phyloP scores from a whole-genome alignment of 1,140 invertebrate species.

The Drosophila tristis region DNA sequence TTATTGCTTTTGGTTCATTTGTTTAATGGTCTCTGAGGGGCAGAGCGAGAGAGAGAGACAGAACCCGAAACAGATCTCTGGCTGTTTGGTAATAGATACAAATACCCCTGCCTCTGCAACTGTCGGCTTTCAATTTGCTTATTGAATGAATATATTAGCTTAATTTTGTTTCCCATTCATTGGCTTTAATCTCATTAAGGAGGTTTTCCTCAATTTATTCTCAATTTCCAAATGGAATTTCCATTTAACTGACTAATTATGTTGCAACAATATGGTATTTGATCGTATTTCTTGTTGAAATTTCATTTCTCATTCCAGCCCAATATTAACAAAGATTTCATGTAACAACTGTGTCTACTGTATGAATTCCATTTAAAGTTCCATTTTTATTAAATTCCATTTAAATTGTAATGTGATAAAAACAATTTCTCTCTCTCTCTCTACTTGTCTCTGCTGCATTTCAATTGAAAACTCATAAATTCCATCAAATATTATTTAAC shows the following conservation, averaged over 20 bases:
- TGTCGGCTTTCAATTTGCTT: constrained; percentile 30
- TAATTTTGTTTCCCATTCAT: constrained; percentile 41
- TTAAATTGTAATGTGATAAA: constrained; percentile 16
- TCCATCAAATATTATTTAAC: constrained; percentile 26
- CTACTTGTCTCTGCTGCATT: not conserved
- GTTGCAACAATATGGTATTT: constrained; percentile 7
- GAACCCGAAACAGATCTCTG: constrained; percentile 24
- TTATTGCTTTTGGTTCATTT: constrained; percentile 76
- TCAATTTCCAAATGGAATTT: constrained; percentile 27
- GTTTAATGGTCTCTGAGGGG: constrained; percentile 61
- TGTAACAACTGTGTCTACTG: not conserved
- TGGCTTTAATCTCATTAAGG: constrained; percentile 10
- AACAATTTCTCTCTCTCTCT: constrained; percentile 22
- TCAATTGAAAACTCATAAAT: constrained; percentile 13
- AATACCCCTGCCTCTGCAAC: constrained; percentile 25
- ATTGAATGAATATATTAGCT: constrained; percentile 34
- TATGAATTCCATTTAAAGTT: not conserved
- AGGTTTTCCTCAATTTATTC: constrained; percentile 17
- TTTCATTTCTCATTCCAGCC: not conserved
- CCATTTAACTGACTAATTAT: constrained; percentile 13
- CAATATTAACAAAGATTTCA: not conserved
- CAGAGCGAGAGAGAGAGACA: constrained; percentile 5
- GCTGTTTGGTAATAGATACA: constrained; percentile 47
- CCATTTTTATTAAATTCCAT: constrained; percentile 20
- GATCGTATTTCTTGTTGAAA: not conserved